Conservation (phyloP, 2,113 vertebrate genomes). For the Amblyopsis rosae region DNA sequence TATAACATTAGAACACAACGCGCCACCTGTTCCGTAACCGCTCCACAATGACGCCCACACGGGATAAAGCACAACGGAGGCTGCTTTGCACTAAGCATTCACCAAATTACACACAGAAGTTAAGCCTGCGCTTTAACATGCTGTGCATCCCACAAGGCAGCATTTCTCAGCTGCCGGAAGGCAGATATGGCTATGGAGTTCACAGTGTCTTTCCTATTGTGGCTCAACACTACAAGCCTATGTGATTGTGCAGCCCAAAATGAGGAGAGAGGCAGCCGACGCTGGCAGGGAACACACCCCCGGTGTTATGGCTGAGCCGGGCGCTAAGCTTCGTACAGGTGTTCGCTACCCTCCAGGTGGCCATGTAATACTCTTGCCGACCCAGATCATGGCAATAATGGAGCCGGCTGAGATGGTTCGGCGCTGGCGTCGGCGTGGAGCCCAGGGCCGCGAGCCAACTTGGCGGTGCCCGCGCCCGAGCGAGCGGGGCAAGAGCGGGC, state of each 20-base stretch:
- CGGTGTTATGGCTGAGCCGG: conserved; percentile 58
- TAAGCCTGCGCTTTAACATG: conserved; percentile 4
- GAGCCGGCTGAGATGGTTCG: conserved; percentile 56
- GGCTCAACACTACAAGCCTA: conserved; percentile 33
- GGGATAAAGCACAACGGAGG: not conserved
- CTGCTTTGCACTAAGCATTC: conserved; percentile 5
- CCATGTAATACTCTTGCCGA: conserved; percentile 68
- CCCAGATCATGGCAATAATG: conserved; percentile 68
- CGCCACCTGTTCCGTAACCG: not conserved
- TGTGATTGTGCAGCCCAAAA: conserved; percentile 39
- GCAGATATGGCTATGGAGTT: conserved; percentile 26
- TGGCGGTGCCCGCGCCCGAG: conserved; percentile 43
- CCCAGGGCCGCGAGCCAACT: conserved; percentile 56
- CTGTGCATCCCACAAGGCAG: conserved; percentile 15
- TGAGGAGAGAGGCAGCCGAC: conserved; percentile 23
- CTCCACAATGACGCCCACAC: no score
- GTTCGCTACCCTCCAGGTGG: conserved; percentile 69
- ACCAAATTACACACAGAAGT: conserved; percentile 2
- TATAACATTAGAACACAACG: conserved; percentile 5
- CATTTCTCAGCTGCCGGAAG: conserved; percentile 14
- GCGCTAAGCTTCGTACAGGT: conserved; percentile 68
- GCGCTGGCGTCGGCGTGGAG: conserved; percentile 45
- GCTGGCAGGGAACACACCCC: conserved; percentile 36
- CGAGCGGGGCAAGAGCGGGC: conserved; percentile 37
- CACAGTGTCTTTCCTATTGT: conserved; percentile 32